These are phyloP conservation scores for Telenomus remus DNA, from an alignment of 1,140 invertebrate genomes.

Conservation along the genomic window DNA sequence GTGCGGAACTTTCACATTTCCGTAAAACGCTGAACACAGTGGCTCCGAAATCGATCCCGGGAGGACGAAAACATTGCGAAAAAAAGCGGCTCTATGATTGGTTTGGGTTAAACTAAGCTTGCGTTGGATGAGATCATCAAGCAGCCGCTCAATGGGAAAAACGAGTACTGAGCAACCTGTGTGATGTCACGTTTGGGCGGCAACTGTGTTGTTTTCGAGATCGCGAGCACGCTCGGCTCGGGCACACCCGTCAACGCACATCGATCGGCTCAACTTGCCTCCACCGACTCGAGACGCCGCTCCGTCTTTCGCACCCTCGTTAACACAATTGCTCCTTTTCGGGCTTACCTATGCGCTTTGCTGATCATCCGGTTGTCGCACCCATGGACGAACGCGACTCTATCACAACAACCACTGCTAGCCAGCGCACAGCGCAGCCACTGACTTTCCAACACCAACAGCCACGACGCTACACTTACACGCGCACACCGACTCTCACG, in stretches of 20 bases:
- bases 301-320: not conserved
- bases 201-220: conserved; percentile 11
- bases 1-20: not conserved
- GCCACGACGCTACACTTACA: not conserved
- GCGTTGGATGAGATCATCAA: not conserved
- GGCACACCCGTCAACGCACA: conserved; percentile 67
- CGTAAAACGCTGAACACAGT: not conserved
- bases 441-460: conserved; percentile 16
- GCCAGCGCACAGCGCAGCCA: conserved; percentile 24
- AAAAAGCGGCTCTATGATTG: not conserved
- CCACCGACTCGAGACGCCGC: not conserved
- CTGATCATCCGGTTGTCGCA: conserved; percentile 24
- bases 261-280: not conserved
- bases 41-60: too few species aligned
- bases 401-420: conserved; percentile 19
- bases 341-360: not conserved
- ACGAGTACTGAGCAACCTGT: conserved; percentile 9
- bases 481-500: not conserved
- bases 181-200: conserved; percentile 14
- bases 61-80: too few species aligned
- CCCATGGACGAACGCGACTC: conserved; percentile 12
- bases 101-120: not conserved
- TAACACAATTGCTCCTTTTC: not conserved
- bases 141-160: conserved; percentile 3
- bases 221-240: conserved; percentile 42